Percentiles rank a stretch among this genome's conserved stretches.
Evolutionary conservation across 2,797 vertebrate genomes (phyloP).

Genomic region (Chromobotia macracanthus): DNA sequence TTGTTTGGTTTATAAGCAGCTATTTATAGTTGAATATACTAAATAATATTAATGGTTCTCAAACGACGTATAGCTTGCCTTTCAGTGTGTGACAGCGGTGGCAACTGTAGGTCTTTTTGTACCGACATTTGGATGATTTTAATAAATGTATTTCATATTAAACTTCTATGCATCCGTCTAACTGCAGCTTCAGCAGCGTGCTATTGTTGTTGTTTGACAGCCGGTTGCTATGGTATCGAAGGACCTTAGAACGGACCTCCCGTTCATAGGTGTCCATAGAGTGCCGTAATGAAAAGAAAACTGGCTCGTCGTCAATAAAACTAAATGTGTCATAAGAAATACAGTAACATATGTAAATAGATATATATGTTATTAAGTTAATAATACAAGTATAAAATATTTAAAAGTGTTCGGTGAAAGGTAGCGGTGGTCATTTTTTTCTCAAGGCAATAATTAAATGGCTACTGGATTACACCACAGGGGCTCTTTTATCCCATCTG

Average conservation of each 20-base stretch:
- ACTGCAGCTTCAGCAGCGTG: constrained; percentile 32
- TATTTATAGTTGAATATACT: neutral
- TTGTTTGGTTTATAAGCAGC: neutral
- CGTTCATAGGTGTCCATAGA: constrained; percentile 25
- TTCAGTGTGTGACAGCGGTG: constrained; percentile 30
- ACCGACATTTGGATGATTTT: constrained; percentile 32
- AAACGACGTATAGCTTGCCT: constrained; percentile 38
- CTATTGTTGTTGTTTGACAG: constrained; percentile 59
- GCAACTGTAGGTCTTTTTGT: constrained; percentile 26
- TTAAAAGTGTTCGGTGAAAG: neutral
- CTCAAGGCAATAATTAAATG: constrained; percentile 10
- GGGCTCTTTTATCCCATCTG: constrained; percentile 40
- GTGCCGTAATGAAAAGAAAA: constrained; percentile 29
- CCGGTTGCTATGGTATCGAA: constrained; percentile 60
- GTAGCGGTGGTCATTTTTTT: neutral
- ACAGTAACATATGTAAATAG: neutral
- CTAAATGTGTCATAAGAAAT: neutral
- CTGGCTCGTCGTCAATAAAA: neutral
- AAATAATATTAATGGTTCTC: neutral
- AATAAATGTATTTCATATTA: neutral
- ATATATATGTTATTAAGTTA: neutral
- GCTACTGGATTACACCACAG: constrained; percentile 27
- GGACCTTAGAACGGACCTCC: constrained; percentile 57
- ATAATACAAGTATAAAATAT: neutral
- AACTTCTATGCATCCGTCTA: neutral